Evolutionary conservation across 2,888 invertebrate genomes (phyloP).

Genomic region (Cephus runcator): DNA sequence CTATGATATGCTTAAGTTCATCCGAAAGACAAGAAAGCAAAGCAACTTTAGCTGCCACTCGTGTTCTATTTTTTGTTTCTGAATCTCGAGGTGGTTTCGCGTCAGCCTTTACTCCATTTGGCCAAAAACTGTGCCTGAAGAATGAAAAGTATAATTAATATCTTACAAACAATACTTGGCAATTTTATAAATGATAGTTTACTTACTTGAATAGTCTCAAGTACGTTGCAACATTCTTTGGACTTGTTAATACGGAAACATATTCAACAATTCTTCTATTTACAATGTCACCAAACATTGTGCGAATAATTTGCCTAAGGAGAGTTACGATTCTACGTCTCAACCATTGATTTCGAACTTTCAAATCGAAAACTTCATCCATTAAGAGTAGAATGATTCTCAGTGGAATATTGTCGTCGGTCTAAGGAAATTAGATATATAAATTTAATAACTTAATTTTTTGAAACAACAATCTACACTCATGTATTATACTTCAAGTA

Average conservation of each 20-base stretch:
- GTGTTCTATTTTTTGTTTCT: constrained; percentile 77
- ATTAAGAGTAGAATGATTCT: constrained; percentile 82
- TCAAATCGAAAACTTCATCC: constrained; percentile 88
- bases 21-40: constrained; percentile 88
- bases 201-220: constrained; percentile 85
- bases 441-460: neutral
- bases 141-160: constrained; percentile 26
- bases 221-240: constrained; percentile 89
- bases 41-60: constrained; percentile 87
- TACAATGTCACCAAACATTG: constrained; percentile 85
- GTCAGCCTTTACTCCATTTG: constrained; percentile 70
- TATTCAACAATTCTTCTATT: constrained; percentile 89
- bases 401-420: constrained; percentile 82
- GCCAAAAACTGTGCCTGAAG: constrained; percentile 72
- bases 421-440: constrained; percentile 59
- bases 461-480: neutral
- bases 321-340: constrained; percentile 80
- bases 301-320: constrained; percentile 80
- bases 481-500: constrained; percentile 37
- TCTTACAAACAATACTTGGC: constrained; percentile 68
- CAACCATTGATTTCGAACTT: constrained; percentile 85
- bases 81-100: constrained; percentile 68
- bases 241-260: constrained; percentile 87
- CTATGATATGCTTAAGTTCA: constrained; percentile 89
- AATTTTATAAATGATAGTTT: constrained; percentile 22